A percentile compares a stretch with the other conserved stretches of the same genome.
phyloP scores from a whole-genome alignment of 2,113 vertebrate species.

The Megaptera novaeangliae region DNA sequence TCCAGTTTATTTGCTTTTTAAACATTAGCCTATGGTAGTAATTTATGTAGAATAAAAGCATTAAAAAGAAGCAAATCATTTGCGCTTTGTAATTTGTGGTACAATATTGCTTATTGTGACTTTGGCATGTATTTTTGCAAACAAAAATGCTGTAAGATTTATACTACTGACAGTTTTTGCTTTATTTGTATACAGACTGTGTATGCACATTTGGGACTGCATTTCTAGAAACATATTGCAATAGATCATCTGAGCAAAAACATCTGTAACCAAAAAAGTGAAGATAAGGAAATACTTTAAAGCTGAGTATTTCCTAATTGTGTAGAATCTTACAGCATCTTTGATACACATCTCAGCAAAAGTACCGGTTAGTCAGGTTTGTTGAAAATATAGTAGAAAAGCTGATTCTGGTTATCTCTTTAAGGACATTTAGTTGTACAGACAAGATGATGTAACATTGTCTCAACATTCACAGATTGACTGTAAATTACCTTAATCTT shows the following conservation, averaged over 20 bases:
- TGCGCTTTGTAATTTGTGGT: constrained; percentile 80
- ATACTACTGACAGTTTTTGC: constrained; percentile 76
- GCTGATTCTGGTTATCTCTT: constrained; percentile 73
- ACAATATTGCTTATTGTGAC: constrained; percentile 83
- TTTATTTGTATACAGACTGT: constrained; percentile 77
- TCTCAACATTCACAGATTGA: constrained; percentile 76
- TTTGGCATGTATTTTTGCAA: constrained; percentile 83
- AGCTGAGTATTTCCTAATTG: constrained; percentile 52
- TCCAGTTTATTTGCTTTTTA: constrained; percentile 82
- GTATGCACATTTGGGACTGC: constrained; percentile 64
- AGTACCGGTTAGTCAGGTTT: constrained; percentile 73
- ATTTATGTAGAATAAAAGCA: constrained; percentile 85
- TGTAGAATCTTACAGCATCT: constrained; percentile 76
- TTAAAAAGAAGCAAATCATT: constrained; percentile 79
- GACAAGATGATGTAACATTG: constrained; percentile 78
- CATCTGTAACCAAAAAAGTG: constrained; percentile 59
- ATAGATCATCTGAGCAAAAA: constrained; percentile 64
- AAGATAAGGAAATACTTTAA: background rate
- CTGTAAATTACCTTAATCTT: constrained; percentile 78
- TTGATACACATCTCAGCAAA: constrained; percentile 74
- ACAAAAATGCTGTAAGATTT: constrained; percentile 84
- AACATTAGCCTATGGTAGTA: constrained; percentile 83
- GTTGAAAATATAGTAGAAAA: constrained; percentile 75
- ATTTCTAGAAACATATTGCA: constrained; percentile 71
- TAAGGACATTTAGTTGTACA: constrained; percentile 78